phyloP scores from a whole-genome alignment of 2,113 vertebrate species.

The Rynchops niger region DNA sequence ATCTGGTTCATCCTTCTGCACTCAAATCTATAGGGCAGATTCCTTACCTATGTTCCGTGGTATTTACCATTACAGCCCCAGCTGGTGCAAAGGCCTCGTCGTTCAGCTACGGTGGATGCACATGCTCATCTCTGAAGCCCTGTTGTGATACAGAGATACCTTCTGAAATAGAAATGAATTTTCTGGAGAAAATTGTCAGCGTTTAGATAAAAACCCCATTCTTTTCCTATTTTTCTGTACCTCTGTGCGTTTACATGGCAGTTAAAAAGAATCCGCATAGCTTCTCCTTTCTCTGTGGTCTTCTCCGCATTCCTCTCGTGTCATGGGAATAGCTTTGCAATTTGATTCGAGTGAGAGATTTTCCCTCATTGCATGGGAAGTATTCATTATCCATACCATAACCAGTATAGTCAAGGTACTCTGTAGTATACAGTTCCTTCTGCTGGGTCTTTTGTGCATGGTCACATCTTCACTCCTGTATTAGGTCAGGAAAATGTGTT shows the following conservation, averaged over 20 bases:
- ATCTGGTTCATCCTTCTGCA: background rate
- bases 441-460: background rate
- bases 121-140: background rate
- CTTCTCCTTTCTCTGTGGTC: background rate
- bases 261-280: background rate
- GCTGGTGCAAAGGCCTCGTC: background rate
- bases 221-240: background rate
- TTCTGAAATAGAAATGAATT: background rate
- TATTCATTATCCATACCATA: background rate
- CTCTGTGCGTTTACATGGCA: background rate
- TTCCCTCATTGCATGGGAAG: background rate
- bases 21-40: background rate
- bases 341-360: background rate
- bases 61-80: background rate
- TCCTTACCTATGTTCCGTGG: background rate
- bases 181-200: background rate
- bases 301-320: rapidly evolving
- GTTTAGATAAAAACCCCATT: background rate
- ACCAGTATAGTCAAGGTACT: too few relatives aligned
- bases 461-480: background rate
- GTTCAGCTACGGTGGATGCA: background rate
- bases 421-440: background rate
- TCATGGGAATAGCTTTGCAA: background rate
- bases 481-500: background rate
- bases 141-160: rapidly evolving